phyloP scores from a whole-genome alignment of 2,113 vertebrate genomes.

The Scartelaos histophorus region DNA sequence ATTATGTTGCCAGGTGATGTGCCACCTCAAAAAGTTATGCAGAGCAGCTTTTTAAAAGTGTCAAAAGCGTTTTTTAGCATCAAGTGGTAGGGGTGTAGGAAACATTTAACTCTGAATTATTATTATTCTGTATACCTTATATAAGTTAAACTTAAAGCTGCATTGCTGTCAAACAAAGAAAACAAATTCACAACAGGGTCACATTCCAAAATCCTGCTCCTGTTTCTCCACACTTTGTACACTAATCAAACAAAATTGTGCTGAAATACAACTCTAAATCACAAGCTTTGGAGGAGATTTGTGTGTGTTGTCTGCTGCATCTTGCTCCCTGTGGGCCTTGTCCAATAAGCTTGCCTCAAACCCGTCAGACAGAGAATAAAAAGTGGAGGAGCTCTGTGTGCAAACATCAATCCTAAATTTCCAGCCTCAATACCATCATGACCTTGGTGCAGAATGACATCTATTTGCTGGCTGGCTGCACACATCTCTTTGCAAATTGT shows the following conservation, averaged over 20 bases:
- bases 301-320: constrained; percentile 30
- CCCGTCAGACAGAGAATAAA: constrained; percentile 59
- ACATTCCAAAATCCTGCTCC: constrained; percentile 9
- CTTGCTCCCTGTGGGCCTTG: constrained; percentile 32
- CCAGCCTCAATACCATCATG: constrained; percentile 71
- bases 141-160: not conserved
- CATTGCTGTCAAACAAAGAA: not conserved
- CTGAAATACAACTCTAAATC: constrained; percentile 41
- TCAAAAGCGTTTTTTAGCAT: too few species aligned
- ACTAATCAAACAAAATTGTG: constrained; percentile 6
- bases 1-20: too few species aligned
- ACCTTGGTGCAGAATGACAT: constrained; percentile 81
- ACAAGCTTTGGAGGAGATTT: constrained; percentile 27
- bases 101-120: too few species aligned
- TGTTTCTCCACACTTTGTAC: not conserved
- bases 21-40: too few species aligned
- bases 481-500: constrained; percentile 81
- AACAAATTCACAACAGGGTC: not conserved
- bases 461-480: constrained; percentile 81
- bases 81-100: too few species aligned
- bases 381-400: constrained; percentile 64
- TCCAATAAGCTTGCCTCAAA: constrained; percentile 57
- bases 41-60: too few species aligned
- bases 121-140: not conserved
- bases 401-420: constrained; percentile 79